Percentiles rank a stretch among this genome's conserved stretches.
These are phyloP conservation scores for Dendropsophus ebraccatus DNA, from an alignment of 2,113 vertebrate species.

Conservation along the genomic window DNA sequence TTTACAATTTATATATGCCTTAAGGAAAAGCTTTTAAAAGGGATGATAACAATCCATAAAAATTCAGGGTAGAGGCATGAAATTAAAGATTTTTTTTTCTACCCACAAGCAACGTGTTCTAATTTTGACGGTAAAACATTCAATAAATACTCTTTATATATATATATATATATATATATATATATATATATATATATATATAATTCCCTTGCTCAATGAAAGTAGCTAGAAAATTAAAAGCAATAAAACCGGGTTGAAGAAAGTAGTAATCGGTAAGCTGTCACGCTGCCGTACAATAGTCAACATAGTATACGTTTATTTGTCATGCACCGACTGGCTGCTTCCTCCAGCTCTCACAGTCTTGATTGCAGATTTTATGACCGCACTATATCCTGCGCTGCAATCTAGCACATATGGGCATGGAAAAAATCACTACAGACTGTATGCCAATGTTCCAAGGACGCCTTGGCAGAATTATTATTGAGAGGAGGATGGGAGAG, in stretches of 20 bases:
- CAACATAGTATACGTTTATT: constrained; percentile 46
- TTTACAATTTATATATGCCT: neutral
- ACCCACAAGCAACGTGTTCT: neutral
- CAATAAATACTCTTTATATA: too few relatives aligned
- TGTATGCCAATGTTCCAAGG: neutral
- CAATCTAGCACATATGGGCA: neutral
- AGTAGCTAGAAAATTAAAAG: constrained; percentile 30
- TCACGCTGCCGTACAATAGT: constrained; percentile 33
- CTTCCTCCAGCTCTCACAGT: neutral
- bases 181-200: neutral
- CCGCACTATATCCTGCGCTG: constrained; percentile 22
- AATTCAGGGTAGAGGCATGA: neutral
- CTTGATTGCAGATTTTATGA: neutral
- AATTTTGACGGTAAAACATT: neutral
- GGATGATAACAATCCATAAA: neutral
- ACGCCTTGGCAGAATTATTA: constrained; percentile 21
- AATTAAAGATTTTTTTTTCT: neutral
- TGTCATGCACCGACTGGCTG: neutral
- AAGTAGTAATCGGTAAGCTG: constrained; percentile 15
- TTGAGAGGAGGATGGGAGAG: neutral
- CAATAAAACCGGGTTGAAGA: constrained; percentile 6
- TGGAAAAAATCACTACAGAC: constrained; percentile 41
- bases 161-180: too few relatives aligned
- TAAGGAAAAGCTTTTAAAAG: neutral
- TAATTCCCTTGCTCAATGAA: neutral